Base-by-base conservation (phyloP, 2,113 vertebrate species). In the Phyllostomus hastatus region DNA sequence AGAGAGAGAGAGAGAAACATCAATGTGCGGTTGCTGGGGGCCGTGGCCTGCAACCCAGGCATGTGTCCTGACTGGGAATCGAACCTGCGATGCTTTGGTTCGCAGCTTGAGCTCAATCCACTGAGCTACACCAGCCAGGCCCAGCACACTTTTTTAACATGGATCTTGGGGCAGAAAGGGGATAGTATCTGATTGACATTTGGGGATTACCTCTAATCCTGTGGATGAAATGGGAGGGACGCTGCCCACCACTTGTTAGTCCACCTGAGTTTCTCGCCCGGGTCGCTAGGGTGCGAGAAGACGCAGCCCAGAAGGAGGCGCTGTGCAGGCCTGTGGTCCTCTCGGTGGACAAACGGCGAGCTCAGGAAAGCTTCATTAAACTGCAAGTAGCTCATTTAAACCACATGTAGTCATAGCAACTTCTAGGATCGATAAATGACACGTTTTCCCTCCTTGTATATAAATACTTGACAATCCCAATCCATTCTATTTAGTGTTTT, bases 131-230 rank as follows among this genome's bases (percentile, higher is more conserved):
- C n/a, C n/a, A n/a, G n/a, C n/a, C n/a, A n/a, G n/a, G n/a, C n/a
- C 88, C 92, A 84, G 17, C n/a, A 43, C 92, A 19, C 46, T 87
- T 91, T 95, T 84, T 35, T 10, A n/a, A 19, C 48, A 52, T 84
- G n/a, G 50, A 33, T 81, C 92, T 96, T 35, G 80, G 57, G 86
- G 64, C 59, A n/a, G 78, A 41, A 84, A 70, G 50, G 64, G 93
- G 69, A 52, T 31, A 57, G 7, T 69, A 59, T 64, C 52, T n/a
- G 88, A 61, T n/a, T 78, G 66, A 84, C 81, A 81, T 76, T 48
- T 83, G 61, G 85, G 64, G 43, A 91, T 52, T 48, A 48, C 41
- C 59, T 50, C 33, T 59, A 69, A 59, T 24, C 17, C 19, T 78
- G 41, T 89, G 73, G 59, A 80, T 54, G 66, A 94, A 83, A 46